Conservation (phyloP, 2,797 vertebrate species). For the Chloroceryle amazona region DNA sequence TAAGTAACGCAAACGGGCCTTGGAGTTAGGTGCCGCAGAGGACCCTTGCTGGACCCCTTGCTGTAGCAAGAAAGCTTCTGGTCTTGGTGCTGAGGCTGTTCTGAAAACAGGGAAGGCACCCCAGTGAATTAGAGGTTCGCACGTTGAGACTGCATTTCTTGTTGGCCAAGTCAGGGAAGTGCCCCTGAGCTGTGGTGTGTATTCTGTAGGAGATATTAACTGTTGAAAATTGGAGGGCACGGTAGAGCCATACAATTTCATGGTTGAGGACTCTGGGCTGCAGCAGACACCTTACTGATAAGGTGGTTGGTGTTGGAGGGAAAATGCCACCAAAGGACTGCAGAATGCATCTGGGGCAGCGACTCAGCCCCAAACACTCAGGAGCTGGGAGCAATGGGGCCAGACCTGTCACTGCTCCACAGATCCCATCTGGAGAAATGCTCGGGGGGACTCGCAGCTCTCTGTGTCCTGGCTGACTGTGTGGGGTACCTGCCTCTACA, state of each 20-base stretch:
- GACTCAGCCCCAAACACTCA: not conserved
- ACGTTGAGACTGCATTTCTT: not conserved
- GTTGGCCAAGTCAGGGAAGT: conserved; percentile 1
- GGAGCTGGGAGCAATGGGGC: rapidly evolving
- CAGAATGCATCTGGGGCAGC: not conserved
- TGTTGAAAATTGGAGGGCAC: conserved; percentile 68
- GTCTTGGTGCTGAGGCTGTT: not conserved
- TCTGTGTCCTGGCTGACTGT: not conserved
- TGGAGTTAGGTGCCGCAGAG: not conserved
- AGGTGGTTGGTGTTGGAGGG: conserved; percentile 34
- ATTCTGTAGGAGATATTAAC: conserved; percentile 53
- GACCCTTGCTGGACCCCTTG: not conserved
- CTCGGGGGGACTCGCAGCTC: not conserved
- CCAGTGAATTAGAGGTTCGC: not conserved
- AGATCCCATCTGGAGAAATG: not conserved
- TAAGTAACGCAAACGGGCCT: too few relatives aligned
- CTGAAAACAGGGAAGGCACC: not conserved
- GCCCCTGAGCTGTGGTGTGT: conserved; percentile 46
- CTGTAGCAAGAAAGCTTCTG: not conserved
- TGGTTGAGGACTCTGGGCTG: conserved; percentile 65
- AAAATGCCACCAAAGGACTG: not conserved
- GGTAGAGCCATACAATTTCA: conserved; percentile 68
- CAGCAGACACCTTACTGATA: conserved; percentile 13
- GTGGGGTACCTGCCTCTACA: not conserved
- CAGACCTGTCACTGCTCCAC: not conserved